Evolutionary conservation across 2,113 vertebrate genomes (phyloP), one percentile per base, ranked within the genome.

Genomic region (Fulica atra): DNA sequence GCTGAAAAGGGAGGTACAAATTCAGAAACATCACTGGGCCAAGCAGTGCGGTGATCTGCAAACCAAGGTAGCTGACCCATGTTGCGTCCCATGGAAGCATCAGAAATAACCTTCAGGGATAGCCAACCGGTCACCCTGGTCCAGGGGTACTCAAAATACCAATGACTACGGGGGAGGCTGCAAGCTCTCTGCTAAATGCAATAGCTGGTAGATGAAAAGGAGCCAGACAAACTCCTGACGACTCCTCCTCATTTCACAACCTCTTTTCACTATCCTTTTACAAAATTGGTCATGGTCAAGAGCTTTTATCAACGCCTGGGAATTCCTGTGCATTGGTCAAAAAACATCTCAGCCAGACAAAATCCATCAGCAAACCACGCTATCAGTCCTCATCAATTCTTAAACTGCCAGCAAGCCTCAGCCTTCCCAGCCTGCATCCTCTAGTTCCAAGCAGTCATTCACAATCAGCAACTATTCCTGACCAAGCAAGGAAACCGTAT

Each of bases 151-250:
- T 77, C 83, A 77, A 88, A 60, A 0, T 38, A 73, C n/a, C 24
- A 0, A 4, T 54, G 31, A 69, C 17, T 38, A 24, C 1, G 15
- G 48, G 42, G 35, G 16, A 96, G 25, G 59, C 66, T 63, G 21
- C 18, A 89, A 65, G 25, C 6, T 56, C 65, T 63, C n/a, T 24
- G 53, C 35, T 71, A 65, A 78, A 12, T 40, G 69, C 38, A 17
- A 66, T 7, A 77, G n/a, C 3, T 23, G 1, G 0, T 9, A 70
- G 36, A 57, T 54, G 33, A 65, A 84, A 94, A 56, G 40, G 20
- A 91, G 50, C 19, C 28, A 79, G 61, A 57, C 20, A 76, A 76
- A 8, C 11, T 10, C 1, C 14, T 12, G 48, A 48, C 0, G 0
- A 11, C 29, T 33, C 12, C 56, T 89, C 18, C n/a, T 66, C 61